Evolutionary conservation across 2,888 invertebrate species (phyloP).

Genomic region (Crioceris asparagi): DNA sequence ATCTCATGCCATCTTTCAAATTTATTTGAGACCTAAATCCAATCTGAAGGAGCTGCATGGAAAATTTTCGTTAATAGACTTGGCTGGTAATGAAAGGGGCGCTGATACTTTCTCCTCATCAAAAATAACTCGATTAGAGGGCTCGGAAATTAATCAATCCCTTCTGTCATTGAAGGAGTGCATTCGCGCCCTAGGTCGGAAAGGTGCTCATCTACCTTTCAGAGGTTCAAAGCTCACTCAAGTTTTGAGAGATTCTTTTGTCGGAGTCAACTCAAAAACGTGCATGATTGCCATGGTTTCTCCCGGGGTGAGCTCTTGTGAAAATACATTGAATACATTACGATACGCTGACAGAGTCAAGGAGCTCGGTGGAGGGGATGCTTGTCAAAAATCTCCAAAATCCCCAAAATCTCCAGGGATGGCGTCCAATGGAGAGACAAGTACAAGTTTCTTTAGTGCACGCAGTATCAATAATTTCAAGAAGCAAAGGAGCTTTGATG

Average conservation of each 20-base stretch:
- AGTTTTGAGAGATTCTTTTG: constrained; percentile 89
- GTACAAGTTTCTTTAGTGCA: constrained; percentile 11
- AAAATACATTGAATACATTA: constrained; percentile 94
- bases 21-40: constrained; percentile 63
- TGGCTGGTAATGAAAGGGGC: constrained; percentile 95
- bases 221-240: constrained; percentile 92
- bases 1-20: constrained; percentile 98
- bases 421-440: constrained; percentile 11
- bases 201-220: constrained; percentile 94
- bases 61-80: constrained; percentile 96
- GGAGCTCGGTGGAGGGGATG: constrained; percentile 73
- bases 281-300: constrained; percentile 99
- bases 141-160: constrained; percentile 96
- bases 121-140: constrained; percentile 88
- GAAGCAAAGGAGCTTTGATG: constrained; percentile 6
- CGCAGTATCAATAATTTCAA: constrained; percentile 6
- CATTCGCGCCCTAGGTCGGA: constrained; percentile 88
- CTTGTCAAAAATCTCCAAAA: no score
- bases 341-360: constrained; percentile 97
- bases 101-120: constrained; percentile 96
- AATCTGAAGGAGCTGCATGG: constrained; percentile 75
- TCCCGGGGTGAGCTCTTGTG: constrained; percentile 90
- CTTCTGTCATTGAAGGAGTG: constrained; percentile 95
- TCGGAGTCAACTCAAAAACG: constrained; percentile 93
- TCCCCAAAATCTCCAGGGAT: constrained; percentile 6